phyloP scores from a whole-genome alignment of 2,113 vertebrate species.

The Sitta europaea region DNA sequence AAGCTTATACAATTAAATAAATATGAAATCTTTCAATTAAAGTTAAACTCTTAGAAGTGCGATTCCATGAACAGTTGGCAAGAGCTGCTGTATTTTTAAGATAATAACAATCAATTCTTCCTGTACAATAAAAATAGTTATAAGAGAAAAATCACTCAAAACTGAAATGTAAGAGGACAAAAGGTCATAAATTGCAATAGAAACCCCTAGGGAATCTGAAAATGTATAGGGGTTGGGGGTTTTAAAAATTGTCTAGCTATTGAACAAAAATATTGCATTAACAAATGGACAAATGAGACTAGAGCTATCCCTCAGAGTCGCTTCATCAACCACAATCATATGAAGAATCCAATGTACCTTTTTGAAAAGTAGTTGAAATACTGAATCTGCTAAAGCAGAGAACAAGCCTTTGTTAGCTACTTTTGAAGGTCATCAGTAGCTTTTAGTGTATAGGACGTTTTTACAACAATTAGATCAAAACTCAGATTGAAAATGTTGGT shows the following conservation, averaged over 20 bases:
- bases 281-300: conserved; percentile 58
- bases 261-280: conserved; percentile 64
- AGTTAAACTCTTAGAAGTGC: conserved; percentile 3
- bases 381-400: conserved; percentile 56
- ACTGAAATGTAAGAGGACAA: conserved; percentile 42
- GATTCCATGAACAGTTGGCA: background rate
- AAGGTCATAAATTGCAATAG: conserved; percentile 51
- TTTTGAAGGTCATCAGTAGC: conserved; percentile 65
- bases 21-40: conserved; percentile 47
- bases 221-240: conserved; percentile 47
- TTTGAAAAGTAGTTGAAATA: conserved; percentile 67
- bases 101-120: conserved; percentile 51
- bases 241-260: conserved; percentile 44
- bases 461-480: conserved; percentile 69
- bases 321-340: conserved; percentile 60
- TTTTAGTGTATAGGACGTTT: conserved; percentile 63
- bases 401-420: conserved; percentile 65
- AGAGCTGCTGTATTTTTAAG: conserved; percentile 41
- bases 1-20: conserved; percentile 33
- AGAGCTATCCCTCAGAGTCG: conserved; percentile 53
- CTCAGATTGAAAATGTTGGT: conserved; percentile 60
- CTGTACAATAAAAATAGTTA: conserved; percentile 53
- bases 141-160: conserved; percentile 41
- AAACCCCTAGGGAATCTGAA: conserved; percentile 50
- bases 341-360: conserved; percentile 54